Evolutionary conservation across 2,797 vertebrate species (phyloP).

Genomic region (Melanotaenia trifasciata): DNA sequence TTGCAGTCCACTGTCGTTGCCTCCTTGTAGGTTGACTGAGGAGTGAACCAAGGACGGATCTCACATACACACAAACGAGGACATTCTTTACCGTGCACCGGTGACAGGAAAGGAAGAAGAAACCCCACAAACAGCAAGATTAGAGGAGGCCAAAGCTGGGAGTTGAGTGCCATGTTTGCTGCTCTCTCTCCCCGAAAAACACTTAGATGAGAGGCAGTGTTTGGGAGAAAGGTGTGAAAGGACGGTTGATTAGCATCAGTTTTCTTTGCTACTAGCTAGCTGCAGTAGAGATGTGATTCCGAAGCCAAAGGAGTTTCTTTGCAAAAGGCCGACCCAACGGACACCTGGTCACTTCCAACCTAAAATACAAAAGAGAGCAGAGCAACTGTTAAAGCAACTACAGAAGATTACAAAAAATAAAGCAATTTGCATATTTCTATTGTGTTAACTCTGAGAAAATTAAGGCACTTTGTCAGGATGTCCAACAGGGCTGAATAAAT

Average conservation of each 20-base stretch:
- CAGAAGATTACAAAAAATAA: constrained; percentile 1
- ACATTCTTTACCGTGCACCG: constrained; percentile 86
- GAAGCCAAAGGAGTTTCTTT: constrained; percentile 39
- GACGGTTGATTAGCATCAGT: constrained; percentile 67
- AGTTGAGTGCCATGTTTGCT: constrained; percentile 81
- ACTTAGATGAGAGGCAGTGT: constrained; percentile 58
- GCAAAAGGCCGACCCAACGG: constrained; percentile 14
- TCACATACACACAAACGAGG: constrained; percentile 97
- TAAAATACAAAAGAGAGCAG: constrained; percentile 75
- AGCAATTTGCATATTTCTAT: constrained; percentile 29
- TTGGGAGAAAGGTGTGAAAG: constrained; percentile 59
- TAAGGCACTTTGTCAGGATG: constrained; percentile 40
- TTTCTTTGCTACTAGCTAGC: constrained; percentile 23
- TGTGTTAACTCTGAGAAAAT: constrained; percentile 35
- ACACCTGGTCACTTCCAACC: constrained; percentile 59
- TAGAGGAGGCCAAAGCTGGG: constrained; percentile 50
- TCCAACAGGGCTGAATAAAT: constrained; percentile 54
- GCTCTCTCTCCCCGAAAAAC: constrained; percentile 56
- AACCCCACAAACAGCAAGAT: constrained; percentile 80
- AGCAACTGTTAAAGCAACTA: constrained; percentile 33
- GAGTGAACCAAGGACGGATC: constrained; percentile 98
- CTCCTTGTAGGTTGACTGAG: constrained; percentile 97
- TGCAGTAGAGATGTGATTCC: constrained; percentile 23
- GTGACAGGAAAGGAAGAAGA: constrained; percentile 73
- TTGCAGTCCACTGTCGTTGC: constrained; percentile 98